Base-by-base conservation (phyloP, 2,888 invertebrate genomes). In the Cabera pusaria region DNA sequence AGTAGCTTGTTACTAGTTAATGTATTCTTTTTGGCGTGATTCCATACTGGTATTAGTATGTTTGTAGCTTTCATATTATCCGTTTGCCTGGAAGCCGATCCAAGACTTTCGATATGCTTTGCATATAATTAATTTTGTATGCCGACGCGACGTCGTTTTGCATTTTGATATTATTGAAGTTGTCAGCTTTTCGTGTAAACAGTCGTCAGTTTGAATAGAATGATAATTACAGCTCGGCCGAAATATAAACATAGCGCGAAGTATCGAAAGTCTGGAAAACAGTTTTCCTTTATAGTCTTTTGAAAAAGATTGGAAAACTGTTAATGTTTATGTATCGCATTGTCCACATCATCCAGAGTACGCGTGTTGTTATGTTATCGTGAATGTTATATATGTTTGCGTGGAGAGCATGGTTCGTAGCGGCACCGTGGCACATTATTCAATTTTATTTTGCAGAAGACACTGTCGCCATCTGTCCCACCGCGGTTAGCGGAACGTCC, bases 401-500 rank as follows among this genome's bases (percentile, higher is more conserved):
- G 56, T 58, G 57, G 52, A 59, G 52, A 59, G 80, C 80, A 80
- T 79, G 78, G 72, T 72, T 72, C 73, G 50, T 70, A 75, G 74
- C 77, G 70, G 83, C 84, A 76, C 77, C 60, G 72, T 78, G 76
- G 82, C 85, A 81, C 85, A 84, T 78, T 72, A 77, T 83, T 71
- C 49, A 50, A 71, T 82, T 85, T 84, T 82, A 60, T 81, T 84
- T 88, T 86, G 66, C 87, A 88, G 87, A 85, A 76, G 70, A 84
- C 85, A 71, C 64, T 82, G 75, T 76, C 86, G 60, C 80, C 85
- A 71, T 72, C 76, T 57, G 59, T 72, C 61, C 84, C 85, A 64
- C 85, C 86, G 69, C 77, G 82, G 72, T 72, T 84, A 77, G 82
- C 83, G 68, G 85, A 72, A 75, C 86, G 77, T 69, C 90, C 78